A percentile compares a stretch with the other conserved stretches of the same genome.
These are phyloP conservation scores for Eupithecia subfuscata DNA, from an alignment of 2,888 invertebrate species.

Conservation along the genomic window DNA sequence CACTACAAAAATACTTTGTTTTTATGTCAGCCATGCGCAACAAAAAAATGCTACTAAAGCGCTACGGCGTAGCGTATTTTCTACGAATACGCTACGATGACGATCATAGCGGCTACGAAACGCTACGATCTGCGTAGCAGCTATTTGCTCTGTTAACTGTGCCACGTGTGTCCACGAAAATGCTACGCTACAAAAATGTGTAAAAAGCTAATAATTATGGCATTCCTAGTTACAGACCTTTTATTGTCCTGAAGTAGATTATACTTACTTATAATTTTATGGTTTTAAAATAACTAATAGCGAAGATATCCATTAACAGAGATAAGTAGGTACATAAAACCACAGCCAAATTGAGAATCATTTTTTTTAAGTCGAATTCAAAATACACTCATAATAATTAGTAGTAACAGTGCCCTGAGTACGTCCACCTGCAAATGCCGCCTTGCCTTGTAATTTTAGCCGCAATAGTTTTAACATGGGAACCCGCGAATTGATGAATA, in stretches of 20 bases:
- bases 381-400: neutral
- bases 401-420: neutral
- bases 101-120: no score
- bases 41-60: neutral
- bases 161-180: neutral
- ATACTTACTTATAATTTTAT: neutral
- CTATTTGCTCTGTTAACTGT: no score
- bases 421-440: slow-evolving; percentile 12
- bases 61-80: neutral
- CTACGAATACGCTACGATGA: no score
- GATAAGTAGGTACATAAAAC: no score
- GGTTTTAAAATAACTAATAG: no score
- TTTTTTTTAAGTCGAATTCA: neutral
- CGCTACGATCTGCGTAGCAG: no score
- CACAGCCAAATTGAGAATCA: neutral
- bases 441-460: slow-evolving; percentile 21
- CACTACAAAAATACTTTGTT: neutral
- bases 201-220: neutral
- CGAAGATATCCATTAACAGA: neutral
- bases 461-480: slow-evolving; percentile 20
- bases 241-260: neutral
- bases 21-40: neutral
- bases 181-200: neutral
- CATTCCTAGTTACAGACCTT: neutral
- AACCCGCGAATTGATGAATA: slow-evolving; percentile 31